A percentile compares a stretch with the other conserved stretches of the same genome.
Conservation (phyloP, 2,888 invertebrate genomes). For the Hypsopygia costalis region DNA sequence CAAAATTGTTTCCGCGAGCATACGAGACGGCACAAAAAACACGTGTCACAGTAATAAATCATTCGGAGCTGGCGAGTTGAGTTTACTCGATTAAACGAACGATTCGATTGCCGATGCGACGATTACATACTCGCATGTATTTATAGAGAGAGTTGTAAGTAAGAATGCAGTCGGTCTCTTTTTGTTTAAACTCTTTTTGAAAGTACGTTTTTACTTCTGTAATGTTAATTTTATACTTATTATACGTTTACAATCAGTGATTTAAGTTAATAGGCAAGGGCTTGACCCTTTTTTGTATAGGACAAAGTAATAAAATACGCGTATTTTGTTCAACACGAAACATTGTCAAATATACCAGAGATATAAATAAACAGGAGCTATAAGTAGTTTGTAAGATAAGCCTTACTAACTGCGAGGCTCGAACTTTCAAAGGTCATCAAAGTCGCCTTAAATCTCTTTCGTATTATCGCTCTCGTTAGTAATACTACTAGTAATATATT, state of each 20-base stretch:
- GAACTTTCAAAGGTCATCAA: constrained; percentile 1
- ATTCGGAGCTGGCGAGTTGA: constrained; percentile 60
- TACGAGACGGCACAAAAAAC: constrained; percentile 62
- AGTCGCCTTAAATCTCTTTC: constrained; percentile 8
- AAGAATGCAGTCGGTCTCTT: constrained; percentile 66
- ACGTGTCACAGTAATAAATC: constrained; percentile 78
- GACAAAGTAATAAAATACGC: no score
- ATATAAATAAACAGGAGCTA: not conserved
- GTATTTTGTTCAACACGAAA: no score
- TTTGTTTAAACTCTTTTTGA: constrained; percentile 39
- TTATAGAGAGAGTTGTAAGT: constrained; percentile 69
- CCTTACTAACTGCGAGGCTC: not conserved
- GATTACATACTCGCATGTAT: constrained; percentile 54
- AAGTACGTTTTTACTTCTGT: constrained; percentile 24
- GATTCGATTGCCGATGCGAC: constrained; percentile 69
- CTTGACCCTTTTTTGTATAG: no score
- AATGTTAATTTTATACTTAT: constrained; percentile 5
- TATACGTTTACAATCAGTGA: constrained; percentile 7
- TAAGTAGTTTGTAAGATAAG: not conserved
- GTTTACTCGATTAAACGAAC: constrained; percentile 73
- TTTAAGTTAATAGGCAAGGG: not conserved
- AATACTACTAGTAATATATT: constrained; percentile 4
- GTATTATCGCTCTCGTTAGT: constrained; percentile 6
- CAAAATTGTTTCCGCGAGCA: constrained; percentile 75
- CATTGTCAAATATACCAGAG: no score